Base-by-base conservation (phyloP, 2,797 vertebrate genomes). In the Poecile montanus region DNA sequence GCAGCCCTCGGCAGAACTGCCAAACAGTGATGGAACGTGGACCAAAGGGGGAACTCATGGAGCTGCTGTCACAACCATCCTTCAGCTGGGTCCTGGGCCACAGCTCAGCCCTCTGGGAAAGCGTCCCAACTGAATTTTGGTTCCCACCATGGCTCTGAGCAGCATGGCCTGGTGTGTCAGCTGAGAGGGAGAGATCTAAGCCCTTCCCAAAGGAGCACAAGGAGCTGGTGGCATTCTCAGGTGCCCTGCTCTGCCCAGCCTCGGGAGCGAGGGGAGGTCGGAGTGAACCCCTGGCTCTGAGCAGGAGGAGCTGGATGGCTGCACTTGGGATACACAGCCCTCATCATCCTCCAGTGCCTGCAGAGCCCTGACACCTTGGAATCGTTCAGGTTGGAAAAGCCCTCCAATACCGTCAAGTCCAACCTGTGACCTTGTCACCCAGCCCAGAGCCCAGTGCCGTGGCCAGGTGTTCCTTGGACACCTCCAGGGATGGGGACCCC, bases 181-280 rank as follows among this genome's bases (percentile, higher is more conserved):
- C 26, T 4, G 12, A 1, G 0, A 21, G 18, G 17, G 56, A 32
- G 23, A 38, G 54, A 21, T 12, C 44, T 7, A 2, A 70, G 20
- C n/a, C 57, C n/a, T 29, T 10, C 44, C 8, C 42, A 25, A 3
- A 44, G 70, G 7, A 60, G 58, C 44, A 38, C n/a, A 7, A 0
- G 13, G 65, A 14, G 11, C 44, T n/a, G 80, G 26, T 21, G 45
- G 19, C 30, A 20, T 0, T 51, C 22, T 30, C 1, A 6, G 19
- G 32, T 38, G 11, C 30, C 12, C 4, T 5, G 45, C 65, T 17
- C 44, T 34, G 47, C 58, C 47, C 40, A 50, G 0, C 21, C 2
- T 1, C 63, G 16, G 0, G 0, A n/a, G 58, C 0, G 0, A 54
- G 21, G 5, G n/a, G 12, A 48, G 53, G 29, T 3, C 2, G 1